These are phyloP conservation scores for Rhynchopsitta pachyrhyncha DNA, from an alignment of 2,113 vertebrate genomes.

Conservation along the genomic window DNA sequence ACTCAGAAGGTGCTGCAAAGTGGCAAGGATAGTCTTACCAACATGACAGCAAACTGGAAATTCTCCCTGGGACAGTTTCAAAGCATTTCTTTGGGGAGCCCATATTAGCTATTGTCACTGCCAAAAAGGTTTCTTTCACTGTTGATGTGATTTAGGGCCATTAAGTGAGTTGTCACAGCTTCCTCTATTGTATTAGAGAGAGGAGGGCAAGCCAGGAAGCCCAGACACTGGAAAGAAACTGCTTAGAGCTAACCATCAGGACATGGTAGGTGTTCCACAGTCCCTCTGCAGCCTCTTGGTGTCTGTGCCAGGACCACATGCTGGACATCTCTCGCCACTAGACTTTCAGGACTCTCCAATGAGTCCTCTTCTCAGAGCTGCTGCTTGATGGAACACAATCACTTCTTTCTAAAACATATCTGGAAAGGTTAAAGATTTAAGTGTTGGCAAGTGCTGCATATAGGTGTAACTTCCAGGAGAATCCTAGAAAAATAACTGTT, in stretches of 20 bases:
- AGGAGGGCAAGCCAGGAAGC: background rate
- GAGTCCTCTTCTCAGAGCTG: background rate
- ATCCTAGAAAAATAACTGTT: background rate
- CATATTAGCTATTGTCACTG: background rate
- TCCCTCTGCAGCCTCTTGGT: background rate
- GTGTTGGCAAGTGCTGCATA: background rate
- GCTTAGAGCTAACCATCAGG: background rate
- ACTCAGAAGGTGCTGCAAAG: background rate
- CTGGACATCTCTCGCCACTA: background rate
- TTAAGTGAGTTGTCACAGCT: background rate
- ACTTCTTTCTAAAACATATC: background rate
- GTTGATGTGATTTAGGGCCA: background rate
- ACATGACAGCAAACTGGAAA: background rate
- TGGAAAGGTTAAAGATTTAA: background rate
- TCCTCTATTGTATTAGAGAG: background rate
- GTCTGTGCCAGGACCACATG: fast-evolving
- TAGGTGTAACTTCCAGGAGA: background rate
- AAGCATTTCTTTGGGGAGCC: background rate
- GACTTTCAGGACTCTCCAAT: background rate
- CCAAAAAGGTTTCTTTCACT: background rate
- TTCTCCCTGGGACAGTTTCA: background rate
- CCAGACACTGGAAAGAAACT: fast-evolving
- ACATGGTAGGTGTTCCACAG: background rate
- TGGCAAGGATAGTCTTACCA: background rate
- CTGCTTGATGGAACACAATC: background rate